These are phyloP conservation scores for Leuciscus waleckii DNA, from an alignment of 2,797 vertebrate genomes.

Conservation along the genomic window DNA sequence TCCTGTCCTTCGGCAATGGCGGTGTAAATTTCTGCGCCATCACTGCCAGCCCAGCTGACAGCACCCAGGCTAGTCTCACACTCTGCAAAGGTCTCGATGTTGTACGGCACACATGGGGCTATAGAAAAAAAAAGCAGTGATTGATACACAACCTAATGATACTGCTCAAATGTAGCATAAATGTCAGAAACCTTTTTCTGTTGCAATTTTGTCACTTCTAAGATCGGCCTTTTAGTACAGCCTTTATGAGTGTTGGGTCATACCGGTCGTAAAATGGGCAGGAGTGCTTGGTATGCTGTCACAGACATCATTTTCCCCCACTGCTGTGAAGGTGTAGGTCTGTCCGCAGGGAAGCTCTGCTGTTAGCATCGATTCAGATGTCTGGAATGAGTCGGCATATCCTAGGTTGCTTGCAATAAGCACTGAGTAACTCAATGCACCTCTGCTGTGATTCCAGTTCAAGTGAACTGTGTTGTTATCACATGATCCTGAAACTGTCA, in stretches of 20 bases:
- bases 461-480: slow-evolving; percentile 67
- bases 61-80: slow-evolving; percentile 74
- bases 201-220: background rate
- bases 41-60: slow-evolving; percentile 73
- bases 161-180: background rate
- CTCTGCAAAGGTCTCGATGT: slow-evolving; percentile 63
- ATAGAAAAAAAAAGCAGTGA: background rate
- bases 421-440: slow-evolving; percentile 70
- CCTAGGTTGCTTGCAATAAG: slow-evolving; percentile 70
- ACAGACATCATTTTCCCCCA: slow-evolving; percentile 67
- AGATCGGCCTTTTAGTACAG: background rate
- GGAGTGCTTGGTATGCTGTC: slow-evolving; percentile 65
- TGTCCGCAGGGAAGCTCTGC: slow-evolving; percentile 77
- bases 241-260: background rate
- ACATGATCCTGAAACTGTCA: slow-evolving; percentile 68
- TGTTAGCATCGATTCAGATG: slow-evolving; percentile 59
- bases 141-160: background rate
- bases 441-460: slow-evolving; percentile 69
- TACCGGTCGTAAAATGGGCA: slow-evolving; percentile 70
- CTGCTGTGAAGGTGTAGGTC: slow-evolving; percentile 72
- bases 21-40: slow-evolving; percentile 75
- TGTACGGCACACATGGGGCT: slow-evolving; percentile 77
- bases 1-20: slow-evolving; percentile 72
- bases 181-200: background rate
- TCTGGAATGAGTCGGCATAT: slow-evolving; percentile 64